Conservation (phyloP, 2,888 invertebrate genomes). For the Epinotia bilunana region DNA sequence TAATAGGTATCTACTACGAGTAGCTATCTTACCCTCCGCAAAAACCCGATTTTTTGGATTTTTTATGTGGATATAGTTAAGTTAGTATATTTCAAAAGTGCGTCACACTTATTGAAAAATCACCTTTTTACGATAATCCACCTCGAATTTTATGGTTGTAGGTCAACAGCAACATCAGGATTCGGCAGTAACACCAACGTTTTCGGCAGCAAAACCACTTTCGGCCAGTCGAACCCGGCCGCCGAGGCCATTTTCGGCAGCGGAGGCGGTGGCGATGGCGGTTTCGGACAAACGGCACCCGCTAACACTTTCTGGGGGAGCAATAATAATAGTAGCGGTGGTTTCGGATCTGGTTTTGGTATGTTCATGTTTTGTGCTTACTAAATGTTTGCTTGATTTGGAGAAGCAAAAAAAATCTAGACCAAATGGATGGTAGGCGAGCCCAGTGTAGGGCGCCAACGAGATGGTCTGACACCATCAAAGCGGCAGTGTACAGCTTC, state of each 20-base stretch:
- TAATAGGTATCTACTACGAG: too few relatives aligned
- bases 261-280: background rate
- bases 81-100: background rate
- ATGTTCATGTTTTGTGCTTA: slow-evolving; percentile 41
- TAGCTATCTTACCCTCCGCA: background rate
- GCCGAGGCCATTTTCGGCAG: slow-evolving; percentile 53
- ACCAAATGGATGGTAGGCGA: too few relatives aligned
- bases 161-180: slow-evolving; percentile 61
- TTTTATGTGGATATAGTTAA: too few relatives aligned
- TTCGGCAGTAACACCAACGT: slow-evolving; percentile 68
- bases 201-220: slow-evolving; percentile 70
- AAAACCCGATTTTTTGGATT: background rate
- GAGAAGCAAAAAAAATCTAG: too few relatives aligned
- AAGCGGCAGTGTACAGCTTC: too few relatives aligned
- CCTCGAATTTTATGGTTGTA: slow-evolving; percentile 45
- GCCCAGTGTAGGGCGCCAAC: too few relatives aligned
- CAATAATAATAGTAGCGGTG: slow-evolving; percentile 58
- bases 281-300: slow-evolving; percentile 50
- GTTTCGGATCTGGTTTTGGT: slow-evolving; percentile 76
- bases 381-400: too few relatives aligned
- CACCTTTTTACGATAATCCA: background rate
- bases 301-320: slow-evolving; percentile 69
- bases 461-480: too few relatives aligned
- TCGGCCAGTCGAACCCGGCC: slow-evolving; percentile 67
- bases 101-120: background rate